phyloP scores from a whole-genome alignment of 2,888 invertebrate species.

The Clunio marinus region DNA sequence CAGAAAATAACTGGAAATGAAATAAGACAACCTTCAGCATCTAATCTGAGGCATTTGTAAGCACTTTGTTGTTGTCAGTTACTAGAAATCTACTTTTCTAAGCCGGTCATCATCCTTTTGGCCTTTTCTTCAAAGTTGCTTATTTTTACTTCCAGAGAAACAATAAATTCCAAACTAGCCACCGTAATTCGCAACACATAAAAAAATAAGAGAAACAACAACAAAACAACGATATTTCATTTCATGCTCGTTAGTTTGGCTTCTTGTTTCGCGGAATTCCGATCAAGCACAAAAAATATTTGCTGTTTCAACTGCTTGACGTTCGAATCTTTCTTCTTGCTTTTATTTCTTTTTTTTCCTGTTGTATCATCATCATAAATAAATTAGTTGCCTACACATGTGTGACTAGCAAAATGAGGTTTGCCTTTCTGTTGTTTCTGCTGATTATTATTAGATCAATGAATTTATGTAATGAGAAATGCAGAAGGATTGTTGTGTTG shows the following conservation, averaged over 20 bases:
- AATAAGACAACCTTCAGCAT: no score
- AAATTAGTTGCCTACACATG: constrained; percentile 27
- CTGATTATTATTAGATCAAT: no score
- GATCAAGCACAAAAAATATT: constrained; percentile 17
- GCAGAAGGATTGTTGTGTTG: no score
- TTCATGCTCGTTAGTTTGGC: constrained; percentile 29
- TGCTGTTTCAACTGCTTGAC: not conserved
- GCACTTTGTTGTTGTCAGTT: no score
- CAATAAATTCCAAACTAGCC: constrained; percentile 11
- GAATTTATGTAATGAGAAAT: no score
- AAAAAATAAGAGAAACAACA: not conserved
- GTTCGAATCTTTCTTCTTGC: not conserved
- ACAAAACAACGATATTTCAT: constrained; percentile 4
- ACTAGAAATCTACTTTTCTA: no score
- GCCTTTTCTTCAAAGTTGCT: no score
- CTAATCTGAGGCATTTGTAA: no score
- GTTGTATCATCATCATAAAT: constrained; percentile 32
- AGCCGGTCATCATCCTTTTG: constrained; percentile 2
- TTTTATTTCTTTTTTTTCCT: not conserved
- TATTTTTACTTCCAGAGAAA: no score
- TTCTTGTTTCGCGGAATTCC: constrained; percentile 34
- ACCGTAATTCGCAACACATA: not conserved
- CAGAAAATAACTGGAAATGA: no score
- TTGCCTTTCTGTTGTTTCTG: no score
- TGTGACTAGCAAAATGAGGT: no score